A percentile compares a stretch with the other conserved stretches of the same genome.
Conservation (phyloP, 2,888 invertebrate species). For the Nebria brevicollis region DNA sequence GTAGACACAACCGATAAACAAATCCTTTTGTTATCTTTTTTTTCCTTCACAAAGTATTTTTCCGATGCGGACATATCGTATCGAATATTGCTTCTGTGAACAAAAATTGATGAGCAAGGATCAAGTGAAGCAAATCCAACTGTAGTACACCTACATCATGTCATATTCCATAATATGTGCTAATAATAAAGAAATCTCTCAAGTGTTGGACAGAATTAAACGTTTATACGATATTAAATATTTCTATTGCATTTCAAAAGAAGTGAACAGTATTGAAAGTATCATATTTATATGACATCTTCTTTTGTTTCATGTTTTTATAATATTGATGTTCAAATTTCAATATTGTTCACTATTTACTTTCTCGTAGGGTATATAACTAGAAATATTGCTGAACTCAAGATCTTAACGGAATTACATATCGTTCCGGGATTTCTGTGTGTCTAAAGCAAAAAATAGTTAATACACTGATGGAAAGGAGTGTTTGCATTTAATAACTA, state of each 20-base stretch:
- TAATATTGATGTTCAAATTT: background rate
- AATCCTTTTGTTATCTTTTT: background rate
- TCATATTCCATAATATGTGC: background rate
- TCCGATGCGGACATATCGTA: background rate
- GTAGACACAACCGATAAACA: background rate
- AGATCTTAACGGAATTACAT: no score
- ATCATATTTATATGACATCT: background rate
- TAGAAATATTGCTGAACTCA: no score
- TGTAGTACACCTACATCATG: background rate
- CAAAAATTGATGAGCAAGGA: background rate
- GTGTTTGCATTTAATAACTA: no score
- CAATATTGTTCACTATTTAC: background rate
- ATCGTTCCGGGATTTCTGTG: no score
- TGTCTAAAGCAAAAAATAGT: no score
- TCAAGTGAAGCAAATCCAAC: background rate
- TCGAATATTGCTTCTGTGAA: background rate
- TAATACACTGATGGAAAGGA: no score
- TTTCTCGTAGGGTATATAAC: background rate
- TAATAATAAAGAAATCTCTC: background rate
- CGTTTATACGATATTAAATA: no score
- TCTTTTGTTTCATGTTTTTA: background rate
- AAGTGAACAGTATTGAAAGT: background rate
- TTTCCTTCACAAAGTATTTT: background rate
- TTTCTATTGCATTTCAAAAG: background rate
- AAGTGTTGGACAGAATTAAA: no score